Conservation (phyloP, 1,140 invertebrate genomes). For the Halictus rubicundus region DNA sequence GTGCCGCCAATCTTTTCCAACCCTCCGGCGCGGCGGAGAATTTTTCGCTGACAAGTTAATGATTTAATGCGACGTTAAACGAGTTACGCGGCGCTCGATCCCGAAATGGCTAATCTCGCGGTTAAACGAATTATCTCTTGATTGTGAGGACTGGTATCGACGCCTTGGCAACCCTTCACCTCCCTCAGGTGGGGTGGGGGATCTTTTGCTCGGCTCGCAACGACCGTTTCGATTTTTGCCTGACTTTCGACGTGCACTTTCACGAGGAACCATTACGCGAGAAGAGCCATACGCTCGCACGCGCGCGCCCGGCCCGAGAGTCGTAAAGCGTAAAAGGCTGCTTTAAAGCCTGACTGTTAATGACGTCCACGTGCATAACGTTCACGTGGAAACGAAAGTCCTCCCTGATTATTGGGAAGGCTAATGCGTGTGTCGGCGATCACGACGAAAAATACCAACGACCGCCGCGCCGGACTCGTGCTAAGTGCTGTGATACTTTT, state of each 20-base stretch:
- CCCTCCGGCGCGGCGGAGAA: slow-evolving; percentile 22
- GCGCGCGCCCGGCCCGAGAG: slow-evolving; percentile 47
- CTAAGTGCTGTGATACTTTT: slow-evolving; percentile 44
- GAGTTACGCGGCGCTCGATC: slow-evolving; percentile 53
- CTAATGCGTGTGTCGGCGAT: slow-evolving; percentile 53
- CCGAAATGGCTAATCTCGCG: slow-evolving; percentile 63
- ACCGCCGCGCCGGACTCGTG: not conserved
- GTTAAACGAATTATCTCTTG: slow-evolving; percentile 54
- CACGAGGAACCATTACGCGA: slow-evolving; percentile 53
- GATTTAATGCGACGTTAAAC: slow-evolving; percentile 66
- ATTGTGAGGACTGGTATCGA: slow-evolving; percentile 24
- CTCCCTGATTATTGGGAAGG: slow-evolving; percentile 53
- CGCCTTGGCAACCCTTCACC: slow-evolving; percentile 10
- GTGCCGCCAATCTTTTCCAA: not conserved
- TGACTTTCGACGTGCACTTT: slow-evolving; percentile 34
- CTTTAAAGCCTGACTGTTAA: slow-evolving; percentile 69
- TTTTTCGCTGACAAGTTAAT: slow-evolving; percentile 71
- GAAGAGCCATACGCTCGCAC: slow-evolving; percentile 35
- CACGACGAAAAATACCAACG: slow-evolving; percentile 47
- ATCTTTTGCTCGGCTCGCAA: not conserved
- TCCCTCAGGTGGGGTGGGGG: not conserved
- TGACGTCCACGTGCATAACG: slow-evolving; percentile 68
- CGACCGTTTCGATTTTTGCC: slow-evolving; percentile 38
- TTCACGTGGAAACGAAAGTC: slow-evolving; percentile 64
- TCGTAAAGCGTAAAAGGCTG: slow-evolving; percentile 71